Evolutionary conservation across 2,888 invertebrate genomes (phyloP), one percentile per base, ranked within the genome.

Genomic region (Tribolium freemani): DNA sequence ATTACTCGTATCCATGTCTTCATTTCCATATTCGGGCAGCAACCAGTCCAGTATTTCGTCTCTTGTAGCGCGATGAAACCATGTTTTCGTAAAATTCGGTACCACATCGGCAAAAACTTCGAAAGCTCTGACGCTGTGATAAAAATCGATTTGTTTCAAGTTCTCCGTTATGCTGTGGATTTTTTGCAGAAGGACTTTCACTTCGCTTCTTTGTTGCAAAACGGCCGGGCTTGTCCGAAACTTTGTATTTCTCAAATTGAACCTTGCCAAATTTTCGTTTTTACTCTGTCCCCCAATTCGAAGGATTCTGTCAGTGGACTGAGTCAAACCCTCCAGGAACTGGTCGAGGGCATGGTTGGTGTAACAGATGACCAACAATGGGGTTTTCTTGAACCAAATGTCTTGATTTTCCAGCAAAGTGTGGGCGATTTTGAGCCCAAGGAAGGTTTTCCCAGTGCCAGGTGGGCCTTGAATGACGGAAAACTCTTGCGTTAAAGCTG

Each of bases 311-410:
- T 88, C 81, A 0, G 93, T 93, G 1, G 89, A 86, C 20, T 84
- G 80, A 0, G 91, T 81, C 8, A 94, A 87, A 5, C 93, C 93
- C 83, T 94, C 92, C 38, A 96, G 85, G 83, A 96, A 96, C 83
- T 96, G 95, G 87, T 96, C 96, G 50, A 96, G 86, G 3, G 96
- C 95, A 83, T 95, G 94, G 87, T 96, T 96, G 5, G 95, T 96
- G 83, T 91, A 94, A 80, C 95, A 94, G 11, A 96, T 91, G 0
- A 96, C 88, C 6, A 96, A 86, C 83, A 96, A 92, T 0, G 93
- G 93, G 1, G 79, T 87, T 8, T 88, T 76, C 2, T 75, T 71
- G 30, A 82, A 83, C 88, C 88, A 89, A 1, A 75, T 31, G 0
- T 75, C 26, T 9, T 77, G 75, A 82, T 93, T 95, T 70, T 88